Percentiles rank a stretch among this genome's conserved stretches.
Evolutionary conservation across 2,113 vertebrate genomes (phyloP).

Genomic region (Syrrhaptes paradoxus): DNA sequence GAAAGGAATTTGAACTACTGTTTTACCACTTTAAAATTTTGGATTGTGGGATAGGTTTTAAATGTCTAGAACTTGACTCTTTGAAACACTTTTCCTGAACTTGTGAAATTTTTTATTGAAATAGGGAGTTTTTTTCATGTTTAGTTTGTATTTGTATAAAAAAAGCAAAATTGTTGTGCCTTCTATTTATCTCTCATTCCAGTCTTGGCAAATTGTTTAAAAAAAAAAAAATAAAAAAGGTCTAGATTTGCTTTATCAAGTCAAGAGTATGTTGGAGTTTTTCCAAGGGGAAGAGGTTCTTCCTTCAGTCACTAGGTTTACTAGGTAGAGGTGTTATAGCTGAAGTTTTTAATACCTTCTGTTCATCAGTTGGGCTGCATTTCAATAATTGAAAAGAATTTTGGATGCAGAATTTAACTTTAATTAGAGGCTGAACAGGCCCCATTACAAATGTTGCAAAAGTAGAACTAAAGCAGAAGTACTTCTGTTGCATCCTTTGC

Average conservation of each 20-base stretch:
- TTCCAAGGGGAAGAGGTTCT: constrained; percentile 26
- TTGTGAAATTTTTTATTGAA: constrained; percentile 79
- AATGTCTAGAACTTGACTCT: constrained; percentile 79
- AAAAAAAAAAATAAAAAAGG: constrained; percentile 74
- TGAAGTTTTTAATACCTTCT: not conserved
- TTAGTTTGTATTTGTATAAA: constrained; percentile 87
- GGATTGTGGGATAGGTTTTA: constrained; percentile 79
- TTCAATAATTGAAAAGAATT: not conserved
- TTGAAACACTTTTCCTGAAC: constrained; percentile 78
- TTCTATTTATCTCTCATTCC: constrained; percentile 87
- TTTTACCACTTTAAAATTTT: constrained; percentile 77
- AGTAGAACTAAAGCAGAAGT: not conserved
- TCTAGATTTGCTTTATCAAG: constrained; percentile 81
- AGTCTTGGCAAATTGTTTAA: constrained; percentile 81
- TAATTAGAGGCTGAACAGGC: not conserved
- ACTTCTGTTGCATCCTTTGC: not conserved
- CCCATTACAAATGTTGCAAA: not conserved
- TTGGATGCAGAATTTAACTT: not conserved
- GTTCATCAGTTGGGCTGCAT: not conserved
- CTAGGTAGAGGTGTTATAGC: not conserved
- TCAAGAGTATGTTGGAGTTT: constrained; percentile 70
- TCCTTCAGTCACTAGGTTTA: not conserved
- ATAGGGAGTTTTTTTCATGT: constrained; percentile 80
- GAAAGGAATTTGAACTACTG: constrained; percentile 72
- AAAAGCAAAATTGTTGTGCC: constrained; percentile 86